Evolutionary conservation across 2,797 vertebrate genomes (phyloP).

Genomic region (Hyperoplus lanceolatus): DNA sequence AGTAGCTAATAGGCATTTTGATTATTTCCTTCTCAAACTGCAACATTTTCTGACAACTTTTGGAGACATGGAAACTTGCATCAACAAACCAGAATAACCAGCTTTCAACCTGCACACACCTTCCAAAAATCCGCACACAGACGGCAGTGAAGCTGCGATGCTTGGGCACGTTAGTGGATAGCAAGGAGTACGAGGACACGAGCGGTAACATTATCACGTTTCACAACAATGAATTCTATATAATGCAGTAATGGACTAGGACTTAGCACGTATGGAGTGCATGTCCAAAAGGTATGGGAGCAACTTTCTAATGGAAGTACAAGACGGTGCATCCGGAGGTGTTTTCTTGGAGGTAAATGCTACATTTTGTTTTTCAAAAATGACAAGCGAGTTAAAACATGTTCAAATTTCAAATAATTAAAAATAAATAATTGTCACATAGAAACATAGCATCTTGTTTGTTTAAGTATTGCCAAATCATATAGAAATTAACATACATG

Average conservation of each 20-base stretch:
- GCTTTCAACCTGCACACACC: slow-evolving; percentile 2
- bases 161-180: slow-evolving; percentile 32
- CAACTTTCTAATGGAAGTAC: slow-evolving; percentile 31
- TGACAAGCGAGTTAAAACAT: neutral
- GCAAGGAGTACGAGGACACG: neutral
- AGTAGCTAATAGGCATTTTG: neutral
- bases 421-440: neutral
- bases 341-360: slow-evolving; percentile 60
- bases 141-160: neutral
- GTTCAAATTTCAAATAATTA: neutral
- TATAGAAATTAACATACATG: neutral
- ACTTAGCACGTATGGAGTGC: slow-evolving; percentile 41
- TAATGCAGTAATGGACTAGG: slow-evolving; percentile 61
- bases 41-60: neutral
- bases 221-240: slow-evolving; percentile 53
- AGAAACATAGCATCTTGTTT: neutral
- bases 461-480: neutral
- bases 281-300: slow-evolving; percentile 44
- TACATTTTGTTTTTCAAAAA: neutral
- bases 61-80: neutral
- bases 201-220: neutral
- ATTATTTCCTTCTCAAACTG: neutral
- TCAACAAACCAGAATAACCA: slow-evolving; percentile 46
- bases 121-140: slow-evolving; percentile 6
- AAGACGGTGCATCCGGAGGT: neutral